Conservation (phyloP, 2,113 vertebrate species). For the Apeltes quadracus region DNA sequence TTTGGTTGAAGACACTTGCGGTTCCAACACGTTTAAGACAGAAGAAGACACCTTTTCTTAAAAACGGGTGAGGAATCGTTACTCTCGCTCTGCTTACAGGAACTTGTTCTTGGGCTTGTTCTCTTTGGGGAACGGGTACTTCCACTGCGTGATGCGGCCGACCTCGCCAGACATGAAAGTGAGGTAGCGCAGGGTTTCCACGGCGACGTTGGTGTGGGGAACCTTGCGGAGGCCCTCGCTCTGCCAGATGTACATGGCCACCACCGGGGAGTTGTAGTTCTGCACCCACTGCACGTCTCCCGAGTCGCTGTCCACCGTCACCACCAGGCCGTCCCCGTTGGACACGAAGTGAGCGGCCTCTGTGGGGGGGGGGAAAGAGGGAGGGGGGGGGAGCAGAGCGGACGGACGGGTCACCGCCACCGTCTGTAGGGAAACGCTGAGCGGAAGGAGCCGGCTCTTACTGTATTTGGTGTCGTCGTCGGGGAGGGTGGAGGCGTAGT, state of each 20-base stretch:
- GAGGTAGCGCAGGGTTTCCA: constrained; percentile 95
- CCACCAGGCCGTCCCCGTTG: constrained; percentile 95
- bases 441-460: constrained; percentile 69
- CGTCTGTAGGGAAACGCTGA: neutral
- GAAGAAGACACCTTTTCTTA: neutral
- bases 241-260: constrained; percentile 98
- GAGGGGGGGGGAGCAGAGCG: neutral
- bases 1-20: constrained; percentile 2
- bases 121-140: constrained; percentile 96
- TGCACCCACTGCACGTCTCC: constrained; percentile 96
- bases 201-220: constrained; percentile 91
- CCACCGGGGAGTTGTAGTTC: constrained; percentile 96
- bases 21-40: constrained; percentile 25
- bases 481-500: constrained; percentile 93
- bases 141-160: constrained; percentile 98
- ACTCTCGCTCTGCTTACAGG: constrained; percentile 79
- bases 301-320: constrained; percentile 94
- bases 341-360: constrained; percentile 98
- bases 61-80: neutral
- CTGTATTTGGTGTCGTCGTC: constrained; percentile 93
- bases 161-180: constrained; percentile 98
- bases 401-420: neutral
- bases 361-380: constrained; percentile 63
- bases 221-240: constrained; percentile 92
- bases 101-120: constrained; percentile 94